Percentiles rank a stretch among this genome's conserved stretches.
Evolutionary conservation across 1,140 invertebrate species (phyloP).

Genomic region (Cyrtorhinus lividipennis): DNA sequence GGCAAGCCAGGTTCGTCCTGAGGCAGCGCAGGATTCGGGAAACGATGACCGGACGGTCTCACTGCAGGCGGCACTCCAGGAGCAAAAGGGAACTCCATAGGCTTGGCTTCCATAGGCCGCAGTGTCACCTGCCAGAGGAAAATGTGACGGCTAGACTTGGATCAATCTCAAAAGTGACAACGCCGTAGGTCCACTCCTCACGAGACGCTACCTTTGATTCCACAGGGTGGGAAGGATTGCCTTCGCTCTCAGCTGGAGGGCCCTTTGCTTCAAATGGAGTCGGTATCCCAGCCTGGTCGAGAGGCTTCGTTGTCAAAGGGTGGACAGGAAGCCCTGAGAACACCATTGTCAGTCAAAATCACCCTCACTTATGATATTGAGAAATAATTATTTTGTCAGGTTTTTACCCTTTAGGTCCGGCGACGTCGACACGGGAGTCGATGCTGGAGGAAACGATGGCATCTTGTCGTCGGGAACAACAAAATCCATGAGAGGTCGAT

Average conservation of each 20-base stretch:
- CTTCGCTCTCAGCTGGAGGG: conserved; percentile 7
- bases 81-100: not conserved
- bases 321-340: conserved; percentile 7
- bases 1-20: not conserved
- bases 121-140: not conserved
- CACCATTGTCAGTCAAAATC: no score
- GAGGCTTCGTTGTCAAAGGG: not conserved
- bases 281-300: conserved; percentile 5
- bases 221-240: conserved; percentile 10
- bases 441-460: not conserved
- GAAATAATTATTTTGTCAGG: no score
- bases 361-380: no score
- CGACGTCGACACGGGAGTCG: not conserved
- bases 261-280: not conserved
- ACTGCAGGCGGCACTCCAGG: not conserved
- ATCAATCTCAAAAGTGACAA: no score
- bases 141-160: no score
- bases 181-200: no score
- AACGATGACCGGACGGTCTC: not conserved
- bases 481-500: not conserved
- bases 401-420: conserved; percentile 5
- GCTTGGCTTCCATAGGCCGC: not conserved
- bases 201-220: conserved; percentile 9
- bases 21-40: not conserved
- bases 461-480: not conserved